Evolutionary conservation across 2,797 vertebrate species (phyloP), one percentile per base, ranked within the genome.

Genomic region (Rhodeus uyekii): DNA sequence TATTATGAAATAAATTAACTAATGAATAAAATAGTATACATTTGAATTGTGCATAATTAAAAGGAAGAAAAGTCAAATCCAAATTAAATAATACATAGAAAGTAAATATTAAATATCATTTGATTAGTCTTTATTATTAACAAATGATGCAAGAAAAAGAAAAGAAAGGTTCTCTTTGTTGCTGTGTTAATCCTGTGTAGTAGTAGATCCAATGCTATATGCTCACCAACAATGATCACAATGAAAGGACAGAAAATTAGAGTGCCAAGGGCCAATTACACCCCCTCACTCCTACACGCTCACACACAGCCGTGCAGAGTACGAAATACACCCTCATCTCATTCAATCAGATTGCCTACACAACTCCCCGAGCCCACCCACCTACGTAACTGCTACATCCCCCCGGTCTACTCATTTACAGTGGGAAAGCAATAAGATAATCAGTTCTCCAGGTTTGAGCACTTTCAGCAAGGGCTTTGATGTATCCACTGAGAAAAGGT

Each of bases 141-240:
- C 29, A 76, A 60, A 60, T 58, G 36, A 75, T n/a, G 24, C 72
- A 65, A 65, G 71, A 34, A 60, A 9, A 63, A 34, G 38, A 55
- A 76, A 82, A 42, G 42, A 81, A 65, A 76, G 5, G 48, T 60
- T 58, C 8, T 75, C 39, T 69, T 76, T 82, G 63, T 68, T 75
- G 32, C 55, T 48, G 22, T 58, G 44, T 65, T 55, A 68, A 76
- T 68, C 18, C 27, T 18, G 44, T 22, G 22, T 69, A 46, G 55
- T 68, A 74, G 27, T 65, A 46, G 76, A 76, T 72, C 46, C 63
- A 76, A 38, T 3, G 42, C 68, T 65, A 48, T 69, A 32, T 79
- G 81, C 73, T 87, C 77, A 76, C 85, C 84, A 88, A 86, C 79
- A 88, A 72, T 91, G 90, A 91, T 91, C 86, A 90, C 73, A 88